A percentile compares a stretch with the other conserved stretches of the same genome.
Evolutionary conservation across 2,888 invertebrate genomes (phyloP).

Genomic region (Lasiommata megera): DNA sequence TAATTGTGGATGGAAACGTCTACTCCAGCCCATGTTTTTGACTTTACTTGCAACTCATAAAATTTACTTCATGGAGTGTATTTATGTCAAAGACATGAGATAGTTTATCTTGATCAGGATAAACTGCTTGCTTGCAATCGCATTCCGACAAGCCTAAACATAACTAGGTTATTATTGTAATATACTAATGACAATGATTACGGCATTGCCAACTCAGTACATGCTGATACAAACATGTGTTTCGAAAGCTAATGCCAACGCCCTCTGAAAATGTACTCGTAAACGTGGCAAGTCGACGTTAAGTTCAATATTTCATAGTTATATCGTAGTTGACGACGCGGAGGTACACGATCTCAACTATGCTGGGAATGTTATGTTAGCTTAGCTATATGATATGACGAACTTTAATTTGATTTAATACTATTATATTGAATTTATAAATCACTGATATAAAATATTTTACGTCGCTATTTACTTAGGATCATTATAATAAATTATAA

Average conservation of each 20-base stretch:
- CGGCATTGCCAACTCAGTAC: conserved; percentile 15
- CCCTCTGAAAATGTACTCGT: conserved; percentile 37
- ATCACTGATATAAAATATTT: too few species aligned
- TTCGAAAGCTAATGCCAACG: conserved; percentile 43
- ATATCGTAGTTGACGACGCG: background rate
- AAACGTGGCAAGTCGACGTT: conserved; percentile 1
- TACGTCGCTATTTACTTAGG: too few species aligned
- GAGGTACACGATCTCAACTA: too few species aligned
- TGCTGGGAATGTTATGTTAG: too few species aligned
- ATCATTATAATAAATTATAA: too few species aligned
- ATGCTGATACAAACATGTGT: conserved; percentile 33
- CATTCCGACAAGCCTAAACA: conserved; percentile 9
- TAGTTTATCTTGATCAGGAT: conserved; percentile 1
- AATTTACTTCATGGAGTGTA: background rate
- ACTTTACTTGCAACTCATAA: too few species aligned
- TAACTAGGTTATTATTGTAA: conserved; percentile 13
- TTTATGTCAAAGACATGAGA: background rate
- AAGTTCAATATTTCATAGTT: background rate
- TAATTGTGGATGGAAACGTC: too few species aligned
- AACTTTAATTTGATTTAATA: too few species aligned
- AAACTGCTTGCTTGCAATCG: background rate
- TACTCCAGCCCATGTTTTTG: too few species aligned
- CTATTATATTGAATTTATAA: too few species aligned
- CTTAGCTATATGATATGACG: too few species aligned
- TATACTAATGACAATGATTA: conserved; percentile 20